A percentile compares a stretch with the other conserved stretches of the same genome.
Evolutionary conservation across 2,888 invertebrate species (phyloP).

Genomic region (Mesopsocus fuscifrons): DNA sequence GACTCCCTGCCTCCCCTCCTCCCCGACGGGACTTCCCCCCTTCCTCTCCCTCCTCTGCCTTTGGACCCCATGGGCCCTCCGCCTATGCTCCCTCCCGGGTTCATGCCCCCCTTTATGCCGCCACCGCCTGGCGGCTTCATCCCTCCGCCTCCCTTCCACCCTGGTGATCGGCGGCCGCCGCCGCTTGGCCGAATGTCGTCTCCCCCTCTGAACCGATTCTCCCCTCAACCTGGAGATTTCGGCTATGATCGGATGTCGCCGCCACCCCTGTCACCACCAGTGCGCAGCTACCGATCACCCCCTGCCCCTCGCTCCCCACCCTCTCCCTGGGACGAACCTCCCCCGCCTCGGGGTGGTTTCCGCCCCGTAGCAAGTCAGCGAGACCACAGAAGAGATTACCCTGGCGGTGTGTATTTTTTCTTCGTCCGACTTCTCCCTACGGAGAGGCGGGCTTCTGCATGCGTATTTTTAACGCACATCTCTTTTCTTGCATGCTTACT

Average conservation of each 20-base stretch:
- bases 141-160: constrained; percentile 30
- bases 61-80: constrained; percentile 26
- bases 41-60: constrained; percentile 27
- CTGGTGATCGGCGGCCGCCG: constrained; percentile 21
- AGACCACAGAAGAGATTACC: constrained; percentile 23
- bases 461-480: constrained; percentile 12
- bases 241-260: constrained; percentile 21
- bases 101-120: constrained; percentile 31
- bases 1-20: constrained; percentile 26
- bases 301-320: constrained; percentile 19
- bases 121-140: constrained; percentile 23
- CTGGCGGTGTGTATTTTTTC: constrained; percentile 16
- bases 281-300: constrained; percentile 13
- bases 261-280: constrained; percentile 22
- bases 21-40: constrained; percentile 25
- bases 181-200: constrained; percentile 27
- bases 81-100: constrained; percentile 27
- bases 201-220: constrained; percentile 25
- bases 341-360: constrained; percentile 29
- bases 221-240: constrained; percentile 33
- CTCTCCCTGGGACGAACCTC: constrained; percentile 27
- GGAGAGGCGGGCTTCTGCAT: not conserved
- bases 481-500: constrained; percentile 14
- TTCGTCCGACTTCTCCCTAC: not conserved
- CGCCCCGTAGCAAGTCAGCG: constrained; percentile 24